Conservation (phyloP, 2,113 vertebrate species). For the Arvicanthis niloticus region DNA sequence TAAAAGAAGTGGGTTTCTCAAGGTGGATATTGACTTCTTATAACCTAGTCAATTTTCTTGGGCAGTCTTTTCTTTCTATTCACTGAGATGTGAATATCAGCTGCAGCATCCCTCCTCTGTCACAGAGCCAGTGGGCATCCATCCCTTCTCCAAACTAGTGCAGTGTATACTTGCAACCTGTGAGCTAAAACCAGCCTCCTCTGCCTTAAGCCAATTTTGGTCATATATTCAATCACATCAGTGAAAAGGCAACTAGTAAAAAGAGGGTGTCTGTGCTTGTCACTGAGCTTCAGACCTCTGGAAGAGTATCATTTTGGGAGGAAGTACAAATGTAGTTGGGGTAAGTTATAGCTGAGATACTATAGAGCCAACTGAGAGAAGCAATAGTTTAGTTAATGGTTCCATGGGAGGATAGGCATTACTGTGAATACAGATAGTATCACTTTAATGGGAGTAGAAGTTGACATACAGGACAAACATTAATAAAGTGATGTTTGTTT, state of each 20-base stretch:
- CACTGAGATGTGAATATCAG: neutral
- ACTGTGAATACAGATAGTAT: neutral
- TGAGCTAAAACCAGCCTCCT: neutral
- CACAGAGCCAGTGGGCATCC: neutral
- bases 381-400: neutral
- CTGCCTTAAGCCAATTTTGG: neutral
- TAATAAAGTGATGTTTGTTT: neutral
- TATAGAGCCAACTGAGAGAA: neutral
- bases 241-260: neutral
- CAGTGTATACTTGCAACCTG: neutral
- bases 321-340: neutral
- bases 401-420: neutral
- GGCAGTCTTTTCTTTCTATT: neutral
- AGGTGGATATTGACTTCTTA: neutral
- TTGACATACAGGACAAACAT: neutral
- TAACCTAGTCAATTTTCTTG: neutral
- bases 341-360: constrained; percentile 33
- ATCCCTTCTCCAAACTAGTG: neutral
- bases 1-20: neutral
- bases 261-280: neutral
- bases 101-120: no score
- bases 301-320: neutral
- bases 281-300: neutral
- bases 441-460: neutral
- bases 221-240: neutral